phyloP scores from a whole-genome alignment of 2,113 vertebrate species.

The Prietella phreatophila region DNA sequence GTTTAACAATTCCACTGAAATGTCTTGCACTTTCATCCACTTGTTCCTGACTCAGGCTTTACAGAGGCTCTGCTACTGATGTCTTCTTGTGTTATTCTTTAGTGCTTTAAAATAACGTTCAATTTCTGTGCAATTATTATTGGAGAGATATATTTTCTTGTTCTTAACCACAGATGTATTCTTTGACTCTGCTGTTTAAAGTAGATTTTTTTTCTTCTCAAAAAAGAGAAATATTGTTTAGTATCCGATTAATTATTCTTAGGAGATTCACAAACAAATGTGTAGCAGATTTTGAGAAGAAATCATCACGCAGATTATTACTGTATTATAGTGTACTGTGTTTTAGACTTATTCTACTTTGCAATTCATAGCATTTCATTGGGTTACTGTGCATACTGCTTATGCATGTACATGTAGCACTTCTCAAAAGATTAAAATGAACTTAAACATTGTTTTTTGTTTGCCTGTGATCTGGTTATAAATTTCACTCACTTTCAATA shows the following conservation, averaged over 20 bases:
- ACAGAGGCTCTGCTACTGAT: background rate
- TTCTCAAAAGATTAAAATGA: slow-evolving; percentile 5
- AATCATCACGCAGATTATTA: background rate
- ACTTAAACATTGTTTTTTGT: background rate
- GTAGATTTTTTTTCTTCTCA: slow-evolving; percentile 10
- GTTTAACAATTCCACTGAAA: background rate
- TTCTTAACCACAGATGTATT: slow-evolving; percentile 16
- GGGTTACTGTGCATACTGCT: background rate
- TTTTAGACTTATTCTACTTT: background rate
- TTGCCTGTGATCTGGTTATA: background rate
- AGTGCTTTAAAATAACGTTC: background rate
- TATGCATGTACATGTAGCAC: slow-evolving; percentile 12
- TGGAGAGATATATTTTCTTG: slow-evolving; percentile 2
- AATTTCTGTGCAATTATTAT: slow-evolving; percentile 1
- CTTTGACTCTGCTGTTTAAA: slow-evolving; percentile 20
- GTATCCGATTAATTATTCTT: background rate
- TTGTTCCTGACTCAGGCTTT: background rate
- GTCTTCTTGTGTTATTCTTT: background rate
- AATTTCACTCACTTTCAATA: background rate
- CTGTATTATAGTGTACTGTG: slow-evolving; percentile 9
- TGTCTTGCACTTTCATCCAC: background rate
- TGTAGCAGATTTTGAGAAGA: background rate
- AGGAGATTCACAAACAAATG: background rate
- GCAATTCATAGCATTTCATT: slow-evolving; percentile 8
- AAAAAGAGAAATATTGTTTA: background rate